Conservation (phyloP, 2,888 invertebrate species). For the Pasiphila rectangulata region DNA sequence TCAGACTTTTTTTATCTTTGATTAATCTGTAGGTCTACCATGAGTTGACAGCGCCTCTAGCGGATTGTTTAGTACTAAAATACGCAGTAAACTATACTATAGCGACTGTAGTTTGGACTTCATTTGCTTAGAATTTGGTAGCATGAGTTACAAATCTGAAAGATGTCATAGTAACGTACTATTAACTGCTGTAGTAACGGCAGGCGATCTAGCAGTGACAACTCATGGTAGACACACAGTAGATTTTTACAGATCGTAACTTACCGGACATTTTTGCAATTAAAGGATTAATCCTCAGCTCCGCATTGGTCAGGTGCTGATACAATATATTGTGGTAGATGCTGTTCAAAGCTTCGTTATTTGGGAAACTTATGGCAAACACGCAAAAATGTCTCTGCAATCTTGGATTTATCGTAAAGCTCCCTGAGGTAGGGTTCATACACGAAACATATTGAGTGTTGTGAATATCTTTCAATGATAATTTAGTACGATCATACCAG, state of each 20-base stretch:
- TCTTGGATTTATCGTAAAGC: slow-evolving; percentile 97
- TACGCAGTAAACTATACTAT: too few species aligned
- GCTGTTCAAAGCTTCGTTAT: slow-evolving; percentile 89
- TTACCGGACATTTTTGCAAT: slow-evolving; percentile 84
- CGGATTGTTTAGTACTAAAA: too few species aligned
- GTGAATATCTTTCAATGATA: slow-evolving; percentile 95
- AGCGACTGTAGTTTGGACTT: too few species aligned
- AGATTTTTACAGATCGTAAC: slow-evolving; percentile 30
- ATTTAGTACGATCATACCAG: slow-evolving; percentile 92
- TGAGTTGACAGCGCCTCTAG: too few species aligned
- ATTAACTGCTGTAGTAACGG: too few species aligned
- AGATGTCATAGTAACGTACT: too few species aligned
- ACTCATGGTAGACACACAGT: too few species aligned
- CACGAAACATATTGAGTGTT: slow-evolving; percentile 98
- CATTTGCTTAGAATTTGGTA: too few species aligned
- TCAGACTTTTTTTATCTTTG: too few species aligned
- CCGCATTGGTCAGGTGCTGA: slow-evolving; percentile 91
- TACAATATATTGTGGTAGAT: slow-evolving; percentile 94
- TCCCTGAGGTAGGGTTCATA: slow-evolving; percentile 99
- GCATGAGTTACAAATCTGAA: too few species aligned
- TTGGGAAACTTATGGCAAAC: slow-evolving; percentile 91
- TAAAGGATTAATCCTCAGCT: slow-evolving; percentile 87
- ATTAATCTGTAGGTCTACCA: too few species aligned
- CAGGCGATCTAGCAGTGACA: too few species aligned
- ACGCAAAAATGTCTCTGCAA: slow-evolving; percentile 95